phyloP scores from a whole-genome alignment of 2,888 invertebrate species.

The Amorpha juglandis region DNA sequence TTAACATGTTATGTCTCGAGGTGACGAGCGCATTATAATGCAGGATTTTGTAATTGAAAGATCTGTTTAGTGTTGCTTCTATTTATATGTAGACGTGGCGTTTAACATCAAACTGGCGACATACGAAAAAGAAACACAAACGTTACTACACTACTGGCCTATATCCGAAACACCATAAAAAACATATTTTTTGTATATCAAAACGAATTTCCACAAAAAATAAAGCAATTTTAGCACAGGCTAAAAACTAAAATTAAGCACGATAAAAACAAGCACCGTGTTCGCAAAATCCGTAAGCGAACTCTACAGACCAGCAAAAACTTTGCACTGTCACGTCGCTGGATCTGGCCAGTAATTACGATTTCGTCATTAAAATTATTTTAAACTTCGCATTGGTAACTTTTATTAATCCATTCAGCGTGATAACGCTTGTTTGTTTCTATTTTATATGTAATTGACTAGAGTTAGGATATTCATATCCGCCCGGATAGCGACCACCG shows the following conservation, averaged over 20 bases:
- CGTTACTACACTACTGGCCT: too few species aligned
- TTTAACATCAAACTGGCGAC: too few species aligned
- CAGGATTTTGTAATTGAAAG: too few species aligned
- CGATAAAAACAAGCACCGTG: conserved; percentile 1
- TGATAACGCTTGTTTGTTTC: not conserved
- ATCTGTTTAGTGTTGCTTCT: too few species aligned
- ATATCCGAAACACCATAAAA: too few species aligned
- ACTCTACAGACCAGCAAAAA: conserved; percentile 15
- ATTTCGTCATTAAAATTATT: conserved; percentile 17
- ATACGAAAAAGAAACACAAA: too few species aligned
- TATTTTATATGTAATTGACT: not conserved
- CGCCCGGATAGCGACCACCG: too few species aligned
- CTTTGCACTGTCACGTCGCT: conserved; percentile 15
- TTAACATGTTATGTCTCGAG: too few species aligned
- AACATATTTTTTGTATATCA: too few species aligned
- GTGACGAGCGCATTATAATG: too few species aligned
- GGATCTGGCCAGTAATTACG: conserved; percentile 13
- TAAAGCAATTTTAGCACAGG: not conserved
- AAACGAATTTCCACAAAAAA: not conserved
- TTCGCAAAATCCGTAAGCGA: not conserved
- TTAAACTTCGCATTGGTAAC: conserved; percentile 17
- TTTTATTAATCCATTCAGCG: not conserved
- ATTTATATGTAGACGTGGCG: not conserved
- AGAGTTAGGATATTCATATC: too few species aligned
- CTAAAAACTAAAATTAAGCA: conserved; percentile 17